Evolutionary conservation across 2,797 vertebrate species (phyloP).

Genomic region (Tiaroga cobitis): DNA sequence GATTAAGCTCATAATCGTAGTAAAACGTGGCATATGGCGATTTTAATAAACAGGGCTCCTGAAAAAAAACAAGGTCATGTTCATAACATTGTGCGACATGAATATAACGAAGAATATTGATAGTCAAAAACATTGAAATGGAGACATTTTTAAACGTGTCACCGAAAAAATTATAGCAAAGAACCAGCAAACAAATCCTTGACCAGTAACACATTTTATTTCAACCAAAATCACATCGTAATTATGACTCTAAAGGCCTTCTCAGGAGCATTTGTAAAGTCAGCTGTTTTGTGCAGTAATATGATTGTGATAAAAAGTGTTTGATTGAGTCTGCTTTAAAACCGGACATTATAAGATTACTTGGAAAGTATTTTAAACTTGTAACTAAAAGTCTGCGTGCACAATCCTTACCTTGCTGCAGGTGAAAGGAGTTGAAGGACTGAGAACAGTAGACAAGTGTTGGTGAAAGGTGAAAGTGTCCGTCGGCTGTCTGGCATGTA

Average conservation of each 20-base stretch:
- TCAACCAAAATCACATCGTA: background rate
- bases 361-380: background rate
- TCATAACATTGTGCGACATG: too few relatives aligned
- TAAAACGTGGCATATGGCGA: background rate
- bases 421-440: conserved; percentile 27
- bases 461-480: conserved; percentile 20
- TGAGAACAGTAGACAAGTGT: conserved; percentile 26
- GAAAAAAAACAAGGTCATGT: too few relatives aligned
- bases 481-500: background rate
- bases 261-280: background rate
- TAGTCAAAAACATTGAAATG: background rate
- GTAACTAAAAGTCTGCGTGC: background rate
- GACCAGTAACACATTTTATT: background rate
- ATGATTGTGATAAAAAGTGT: background rate
- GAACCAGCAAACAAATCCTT: too few relatives aligned
- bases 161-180: background rate
- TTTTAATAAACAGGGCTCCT: too few relatives aligned
- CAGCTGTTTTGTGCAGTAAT: background rate
- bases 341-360: background rate
- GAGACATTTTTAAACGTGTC: background rate
- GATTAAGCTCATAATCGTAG: background rate
- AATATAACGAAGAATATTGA: too few relatives aligned
- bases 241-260: background rate
- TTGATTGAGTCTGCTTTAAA: background rate
- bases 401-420: background rate